These are phyloP conservation scores for Panonychus citri DNA, from an alignment of 1,140 invertebrate genomes.

Conservation along the genomic window DNA sequence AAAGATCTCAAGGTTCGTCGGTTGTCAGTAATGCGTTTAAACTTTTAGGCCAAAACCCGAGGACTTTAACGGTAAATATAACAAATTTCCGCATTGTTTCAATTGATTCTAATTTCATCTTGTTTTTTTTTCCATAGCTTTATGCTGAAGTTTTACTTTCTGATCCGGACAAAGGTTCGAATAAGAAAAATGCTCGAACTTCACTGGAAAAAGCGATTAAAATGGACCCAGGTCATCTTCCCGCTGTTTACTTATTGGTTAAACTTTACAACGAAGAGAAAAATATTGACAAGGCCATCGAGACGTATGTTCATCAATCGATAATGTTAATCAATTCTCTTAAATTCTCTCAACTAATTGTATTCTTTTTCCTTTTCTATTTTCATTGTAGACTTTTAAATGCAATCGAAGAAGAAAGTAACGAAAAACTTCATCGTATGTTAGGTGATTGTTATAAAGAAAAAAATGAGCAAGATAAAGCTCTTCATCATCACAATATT, in stretches of 20 bases:
- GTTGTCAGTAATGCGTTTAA: conserved; percentile 42
- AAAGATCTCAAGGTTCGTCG: conserved; percentile 39
- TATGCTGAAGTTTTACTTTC: conserved; percentile 43
- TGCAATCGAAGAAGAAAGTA: conserved; percentile 31
- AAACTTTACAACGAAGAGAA: conserved; percentile 32
- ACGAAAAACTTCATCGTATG: conserved; percentile 40
- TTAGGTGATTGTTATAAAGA: conserved; percentile 36
- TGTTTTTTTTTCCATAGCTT: conserved; percentile 26
- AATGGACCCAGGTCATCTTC: conserved; percentile 36
- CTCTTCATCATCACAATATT: conserved; percentile 41
- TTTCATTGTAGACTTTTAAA: conserved; percentile 32
- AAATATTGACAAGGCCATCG: conserved; percentile 22
- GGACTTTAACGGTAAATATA: conserved; percentile 25
- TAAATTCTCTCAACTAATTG: not conserved
- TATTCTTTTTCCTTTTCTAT: conserved; percentile 20
- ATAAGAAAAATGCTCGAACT: conserved; percentile 27
- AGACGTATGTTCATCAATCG: conserved; percentile 19
- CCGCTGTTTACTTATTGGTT: conserved; percentile 40
- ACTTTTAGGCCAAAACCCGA: conserved; percentile 38
- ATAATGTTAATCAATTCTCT: not conserved
- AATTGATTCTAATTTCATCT: not conserved
- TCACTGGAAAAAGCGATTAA: conserved; percentile 41
- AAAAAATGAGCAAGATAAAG: conserved; percentile 37
- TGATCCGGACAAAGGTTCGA: conserved; percentile 26
- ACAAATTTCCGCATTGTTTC: not conserved